Conservation (phyloP, 1,140 invertebrate genomes). For the Magallana angulata region DNA sequence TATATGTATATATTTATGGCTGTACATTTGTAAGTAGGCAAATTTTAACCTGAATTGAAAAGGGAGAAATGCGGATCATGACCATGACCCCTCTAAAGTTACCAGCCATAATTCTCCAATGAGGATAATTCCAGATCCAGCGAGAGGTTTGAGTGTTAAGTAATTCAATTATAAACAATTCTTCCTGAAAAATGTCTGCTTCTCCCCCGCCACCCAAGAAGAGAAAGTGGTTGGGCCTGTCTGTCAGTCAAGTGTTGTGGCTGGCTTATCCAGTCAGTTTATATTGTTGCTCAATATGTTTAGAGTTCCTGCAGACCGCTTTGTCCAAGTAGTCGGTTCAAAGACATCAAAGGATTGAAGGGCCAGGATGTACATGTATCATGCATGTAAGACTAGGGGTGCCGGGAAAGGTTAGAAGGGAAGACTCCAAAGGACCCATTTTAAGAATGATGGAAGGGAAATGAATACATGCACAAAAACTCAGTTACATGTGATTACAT, state of each 20-base stretch:
- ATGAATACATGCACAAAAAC: too few relatives aligned
- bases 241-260: slow-evolving; percentile 14
- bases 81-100: neutral
- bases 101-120: neutral
- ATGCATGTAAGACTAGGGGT: too few relatives aligned
- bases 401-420: too few relatives aligned
- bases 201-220: neutral
- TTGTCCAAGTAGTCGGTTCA: neutral
- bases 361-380: neutral
- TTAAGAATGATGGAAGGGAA: too few relatives aligned
- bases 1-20: neutral
- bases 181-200: slow-evolving; percentile 15
- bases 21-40: neutral
- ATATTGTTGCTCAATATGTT: neutral
- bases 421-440: too few relatives aligned
- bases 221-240: neutral
- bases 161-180: slow-evolving; percentile 31
- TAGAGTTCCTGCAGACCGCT: neutral
- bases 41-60: neutral
- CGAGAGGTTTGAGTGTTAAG: neutral
- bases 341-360: neutral
- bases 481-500: too few relatives aligned
- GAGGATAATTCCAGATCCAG: neutral
- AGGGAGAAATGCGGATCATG: neutral
- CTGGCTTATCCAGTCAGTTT: neutral